Percentiles rank a stretch among this genome's conserved stretches.
phyloP scores from a whole-genome alignment of 1,140 invertebrate genomes.

The Leptoteleia sp. region DNA sequence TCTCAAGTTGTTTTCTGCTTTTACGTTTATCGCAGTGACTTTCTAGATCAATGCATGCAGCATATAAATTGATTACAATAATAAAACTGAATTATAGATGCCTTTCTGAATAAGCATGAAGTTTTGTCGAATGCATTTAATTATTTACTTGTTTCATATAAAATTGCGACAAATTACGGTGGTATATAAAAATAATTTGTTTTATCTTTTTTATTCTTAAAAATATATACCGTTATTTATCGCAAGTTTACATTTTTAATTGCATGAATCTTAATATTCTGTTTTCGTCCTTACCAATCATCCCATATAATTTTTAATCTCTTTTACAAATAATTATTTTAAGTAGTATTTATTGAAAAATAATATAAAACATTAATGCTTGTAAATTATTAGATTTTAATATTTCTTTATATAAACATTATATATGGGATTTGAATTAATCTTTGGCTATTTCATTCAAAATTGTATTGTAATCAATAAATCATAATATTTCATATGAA shows the following conservation, averaged over 20 bases:
- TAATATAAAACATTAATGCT: conserved; percentile 40
- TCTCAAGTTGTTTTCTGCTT: conserved; percentile 11
- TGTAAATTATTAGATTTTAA: conserved; percentile 40
- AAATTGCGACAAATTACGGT: conserved; percentile 20
- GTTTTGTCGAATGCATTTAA: conserved; percentile 31
- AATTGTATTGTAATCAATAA: not conserved
- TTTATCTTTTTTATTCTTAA: not conserved
- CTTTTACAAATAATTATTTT: conserved; percentile 9
- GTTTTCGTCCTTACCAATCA: conserved; percentile 10
- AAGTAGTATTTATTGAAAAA: conserved; percentile 22
- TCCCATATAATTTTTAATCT: conserved; percentile 18
- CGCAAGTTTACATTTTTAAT: conserved; percentile 29
- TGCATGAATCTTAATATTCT: conserved; percentile 15
- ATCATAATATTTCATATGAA: conserved; percentile 7
- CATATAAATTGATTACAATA: conserved; percentile 26
- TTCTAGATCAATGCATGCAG: conserved; percentile 49
- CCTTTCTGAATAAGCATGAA: conserved; percentile 29
- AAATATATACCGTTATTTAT: no score
- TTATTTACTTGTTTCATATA: conserved; percentile 15
- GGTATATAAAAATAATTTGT: not conserved
- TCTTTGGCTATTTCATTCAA: not conserved
- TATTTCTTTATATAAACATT: conserved; percentile 26
- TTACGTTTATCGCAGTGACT: conserved; percentile 34
- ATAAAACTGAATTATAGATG: conserved; percentile 9
- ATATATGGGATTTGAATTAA: conserved; percentile 33